A percentile compares a stretch with the other conserved stretches of the same genome.
Evolutionary conservation across 2,888 invertebrate genomes (phyloP).

Genomic region (Dendrolimus houi): DNA sequence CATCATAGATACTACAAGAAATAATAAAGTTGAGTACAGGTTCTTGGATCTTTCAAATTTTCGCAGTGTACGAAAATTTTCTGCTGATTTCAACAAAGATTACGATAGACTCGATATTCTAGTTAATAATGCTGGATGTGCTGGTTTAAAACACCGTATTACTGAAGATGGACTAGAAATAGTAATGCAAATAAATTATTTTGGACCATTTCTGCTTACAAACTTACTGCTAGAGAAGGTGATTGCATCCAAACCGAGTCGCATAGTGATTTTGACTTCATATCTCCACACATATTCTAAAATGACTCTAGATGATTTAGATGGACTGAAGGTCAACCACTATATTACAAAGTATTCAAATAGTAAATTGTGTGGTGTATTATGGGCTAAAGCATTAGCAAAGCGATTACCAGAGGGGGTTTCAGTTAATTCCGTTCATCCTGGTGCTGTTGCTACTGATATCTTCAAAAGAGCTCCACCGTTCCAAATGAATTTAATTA

Average conservation of each 20-base stretch:
- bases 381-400: constrained; percentile 18
- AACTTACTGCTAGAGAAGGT: constrained; percentile 66
- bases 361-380: constrained; percentile 83
- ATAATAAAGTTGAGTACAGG: constrained; percentile 79
- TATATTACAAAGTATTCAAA: constrained; percentile 28
- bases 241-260: constrained; percentile 26
- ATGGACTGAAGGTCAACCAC: not conserved
- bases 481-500: not conserved
- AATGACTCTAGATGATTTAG: not conserved
- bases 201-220: constrained; percentile 79
- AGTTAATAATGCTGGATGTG: constrained; percentile 78
- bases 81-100: constrained; percentile 69
- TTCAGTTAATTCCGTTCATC: constrained; percentile 5
- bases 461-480: not conserved
- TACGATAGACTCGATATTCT: constrained; percentile 75
- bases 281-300: constrained; percentile 25
- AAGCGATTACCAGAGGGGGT: constrained; percentile 6
- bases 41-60: constrained; percentile 69
- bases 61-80: constrained; percentile 75
- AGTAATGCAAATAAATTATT: constrained; percentile 71
- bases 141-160: constrained; percentile 10
- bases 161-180: constrained; percentile 76
- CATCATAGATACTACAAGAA: constrained; percentile 81
- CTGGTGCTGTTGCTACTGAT: constrained; percentile 3
- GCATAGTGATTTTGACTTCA: constrained; percentile 26